Base-by-base conservation (phyloP, 2,797 vertebrate species). In the Mus spretus region DNA sequence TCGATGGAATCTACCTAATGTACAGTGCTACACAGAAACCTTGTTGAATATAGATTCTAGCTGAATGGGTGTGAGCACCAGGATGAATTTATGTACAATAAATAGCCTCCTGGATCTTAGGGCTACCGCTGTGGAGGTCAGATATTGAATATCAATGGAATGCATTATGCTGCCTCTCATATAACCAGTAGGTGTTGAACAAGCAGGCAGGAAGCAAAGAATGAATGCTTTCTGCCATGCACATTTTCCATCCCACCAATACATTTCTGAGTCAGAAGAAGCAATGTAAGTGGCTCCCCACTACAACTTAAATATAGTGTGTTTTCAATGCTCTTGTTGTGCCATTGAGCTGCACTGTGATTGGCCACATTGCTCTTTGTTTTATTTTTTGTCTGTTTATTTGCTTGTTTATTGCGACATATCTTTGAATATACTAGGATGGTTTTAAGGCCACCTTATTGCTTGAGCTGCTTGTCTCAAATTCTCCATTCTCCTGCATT, bases 291-390 rank as follows among this genome's bases (percentile, higher is more conserved):
- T 44, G 20, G 9, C 26, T 4, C 34, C 0, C 34, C 34, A 5
- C 2, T 31, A 34, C 85, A 92, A 6, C 6, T 77, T 63, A 80
- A 13, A 6, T 22, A 83, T 47, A 12, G 10, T 0, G 19, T 74
- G 0, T 78, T 14, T 9, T 72, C 4, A 70, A 2, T 28, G 34
- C 0, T 53, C 4, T 8, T 61, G 3, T 1, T 40, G 0, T 50
- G 8, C 80, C 70, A 34, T 13, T 3, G 7, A 0, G 4, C 59
- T 81, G 11, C 1, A 24, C 6, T 67, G 28, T 44, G 44, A 34
- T 50, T 74, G 92, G 5, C 37, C 3, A 57, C 74, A 50, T 34
- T n/a, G 19, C 2, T 63, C 14, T 85, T 7, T 67, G 31, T 14
- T 34, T 34, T n/a, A 4, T 70, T n/a, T n/a, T 24, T n/a, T 44